Evolutionary conservation across 37 sponge, comb jelly and placozoan genomes (phyloP).

Genomic region (Cliona cf. orientalis): DNA sequence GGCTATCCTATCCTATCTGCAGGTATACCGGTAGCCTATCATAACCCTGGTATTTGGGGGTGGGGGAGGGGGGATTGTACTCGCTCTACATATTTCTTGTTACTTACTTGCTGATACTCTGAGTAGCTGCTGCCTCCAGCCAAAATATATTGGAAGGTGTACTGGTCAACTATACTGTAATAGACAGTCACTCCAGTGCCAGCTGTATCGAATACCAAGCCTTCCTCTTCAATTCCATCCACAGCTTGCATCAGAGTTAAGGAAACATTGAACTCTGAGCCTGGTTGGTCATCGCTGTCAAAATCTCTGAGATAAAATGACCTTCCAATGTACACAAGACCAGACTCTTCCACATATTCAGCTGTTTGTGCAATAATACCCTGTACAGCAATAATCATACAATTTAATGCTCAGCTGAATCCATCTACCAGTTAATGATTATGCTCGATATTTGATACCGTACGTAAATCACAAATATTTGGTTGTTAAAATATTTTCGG

Average conservation of each 20-base stretch:
- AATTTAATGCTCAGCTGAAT: too few species aligned
- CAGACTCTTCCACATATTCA: conserved; percentile 18
- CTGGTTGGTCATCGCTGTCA: conserved; percentile 15
- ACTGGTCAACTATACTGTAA: not conserved
- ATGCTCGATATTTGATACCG: too few species aligned
- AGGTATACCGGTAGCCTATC: too few species aligned
- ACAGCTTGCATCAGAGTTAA: conserved; percentile 16
- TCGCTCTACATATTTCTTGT: not conserved
- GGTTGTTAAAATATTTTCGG: too few species aligned
- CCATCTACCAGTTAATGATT: too few species aligned
- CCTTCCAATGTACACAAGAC: conserved; percentile 27
- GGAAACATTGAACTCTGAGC: not conserved
- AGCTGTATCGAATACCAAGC: not conserved
- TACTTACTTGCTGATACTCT: conserved; percentile 24
- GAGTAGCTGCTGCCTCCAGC: not conserved
- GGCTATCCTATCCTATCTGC: too few species aligned
- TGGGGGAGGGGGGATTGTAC: too few species aligned
- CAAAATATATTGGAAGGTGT: not conserved
- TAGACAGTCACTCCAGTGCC: conserved; percentile 14
- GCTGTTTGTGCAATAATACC: not conserved
- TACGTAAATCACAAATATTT: too few species aligned
- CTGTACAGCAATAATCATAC: conserved; percentile 11
- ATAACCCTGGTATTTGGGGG: too few species aligned
- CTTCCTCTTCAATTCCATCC: conserved; percentile 25
- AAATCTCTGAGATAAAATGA: conserved; percentile 40